Base-by-base conservation (phyloP, 2,888 invertebrate genomes). In the Pseudococcus longispinus region DNA sequence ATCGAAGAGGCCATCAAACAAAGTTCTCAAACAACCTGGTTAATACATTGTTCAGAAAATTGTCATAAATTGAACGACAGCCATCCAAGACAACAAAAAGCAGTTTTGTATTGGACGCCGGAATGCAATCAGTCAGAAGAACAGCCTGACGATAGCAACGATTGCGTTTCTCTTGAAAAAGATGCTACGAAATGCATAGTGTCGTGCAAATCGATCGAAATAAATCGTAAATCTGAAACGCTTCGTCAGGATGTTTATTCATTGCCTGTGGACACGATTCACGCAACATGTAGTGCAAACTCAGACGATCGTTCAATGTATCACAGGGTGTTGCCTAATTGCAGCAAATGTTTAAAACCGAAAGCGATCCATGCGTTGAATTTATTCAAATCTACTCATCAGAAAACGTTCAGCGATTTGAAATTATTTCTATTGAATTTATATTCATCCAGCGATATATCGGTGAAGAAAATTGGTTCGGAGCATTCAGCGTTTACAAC, bases 1-100 rank as follows among this genome's bases (percentile, higher is more conserved):
- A 86, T 86, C 13, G 86, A 86, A 15, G 86, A 86, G 32, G 86
- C 86, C 18, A 37, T 86, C 11, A 86, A 80, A 55, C 77, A 77
- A 37, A 74, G 44, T 18, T 86, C 86, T 44, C 44, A 74, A 23
- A 86, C 51, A n/a, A 77, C 80, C 8, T 86, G 77, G 74, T 77
- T 51, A 13, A 86, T 51, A 15, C 85, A 74, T 29, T 77, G 86
- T 37, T 86, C 86, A 15, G 80, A 86, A 80, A 86, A 51, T 29
- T 51, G 86, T 20, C 74, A 70, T 18, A 74, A 44, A 51, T 46
- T 86, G 11, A 74, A 55, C 9, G 46, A 51, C n/a, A 20, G 18
- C 0, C 29, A 86, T 8, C 2, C 26, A 13, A 77, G 46, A 20
- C 74, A 86, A 20, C 46, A 18, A n/a, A 32, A 86, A 51, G 44